Evolutionary conservation across 2,888 invertebrate genomes (phyloP).

Genomic region (Thysanoteuthis rhombus): DNA sequence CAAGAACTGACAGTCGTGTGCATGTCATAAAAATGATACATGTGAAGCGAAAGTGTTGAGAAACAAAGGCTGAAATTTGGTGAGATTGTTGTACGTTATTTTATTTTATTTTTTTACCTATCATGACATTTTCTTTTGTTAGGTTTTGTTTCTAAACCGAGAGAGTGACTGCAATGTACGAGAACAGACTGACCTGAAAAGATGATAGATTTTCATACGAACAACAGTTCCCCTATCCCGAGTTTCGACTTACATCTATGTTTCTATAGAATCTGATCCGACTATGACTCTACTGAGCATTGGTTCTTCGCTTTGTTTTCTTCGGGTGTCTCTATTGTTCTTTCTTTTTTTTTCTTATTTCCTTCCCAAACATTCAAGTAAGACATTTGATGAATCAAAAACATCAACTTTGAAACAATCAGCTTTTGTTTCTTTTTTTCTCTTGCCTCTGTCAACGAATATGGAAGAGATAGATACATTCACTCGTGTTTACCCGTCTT

Average conservation of each 20-base stretch:
- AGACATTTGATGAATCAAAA: background rate
- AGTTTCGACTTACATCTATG: background rate
- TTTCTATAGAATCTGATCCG: background rate
- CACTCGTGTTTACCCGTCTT: too few relatives aligned
- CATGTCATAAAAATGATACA: background rate
- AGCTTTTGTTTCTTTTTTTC: too few relatives aligned
- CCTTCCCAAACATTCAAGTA: background rate
- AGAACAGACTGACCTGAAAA: background rate
- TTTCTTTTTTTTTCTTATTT: too few relatives aligned
- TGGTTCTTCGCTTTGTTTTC: background rate
- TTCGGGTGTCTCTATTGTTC: background rate
- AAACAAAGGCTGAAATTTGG: too few relatives aligned
- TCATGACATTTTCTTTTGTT: background rate
- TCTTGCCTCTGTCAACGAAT: too few relatives aligned
- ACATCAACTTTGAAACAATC: too few relatives aligned
- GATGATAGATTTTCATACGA: background rate
- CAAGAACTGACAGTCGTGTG: too few relatives aligned
- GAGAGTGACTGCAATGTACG: background rate
- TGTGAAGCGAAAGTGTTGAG: background rate
- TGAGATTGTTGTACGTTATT: too few relatives aligned
- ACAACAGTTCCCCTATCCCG: background rate
- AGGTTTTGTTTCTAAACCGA: background rate
- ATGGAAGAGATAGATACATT: too few relatives aligned
- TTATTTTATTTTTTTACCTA: background rate
- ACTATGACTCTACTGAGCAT: background rate